Evolutionary conservation across 2,888 invertebrate genomes (phyloP).

Genomic region (Galeopsomyia nigrocyanea): DNA sequence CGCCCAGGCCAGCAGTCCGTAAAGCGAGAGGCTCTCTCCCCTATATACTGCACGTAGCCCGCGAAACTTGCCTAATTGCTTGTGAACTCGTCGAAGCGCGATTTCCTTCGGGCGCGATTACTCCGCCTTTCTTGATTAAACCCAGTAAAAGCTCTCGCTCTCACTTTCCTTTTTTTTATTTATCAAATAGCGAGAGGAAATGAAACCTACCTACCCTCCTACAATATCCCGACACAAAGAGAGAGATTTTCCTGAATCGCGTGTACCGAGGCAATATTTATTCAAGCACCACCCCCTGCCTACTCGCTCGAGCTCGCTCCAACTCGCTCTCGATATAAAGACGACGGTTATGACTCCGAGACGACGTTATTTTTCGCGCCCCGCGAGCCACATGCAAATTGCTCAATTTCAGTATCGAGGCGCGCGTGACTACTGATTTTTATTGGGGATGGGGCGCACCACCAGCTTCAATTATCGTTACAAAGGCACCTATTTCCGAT

Average conservation of each 20-base stretch:
- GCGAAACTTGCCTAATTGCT: conserved; percentile 49
- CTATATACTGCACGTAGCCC: neutral
- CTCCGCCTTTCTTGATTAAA: conserved; percentile 45
- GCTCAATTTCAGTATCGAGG: conserved; percentile 38
- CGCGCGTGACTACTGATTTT: conserved; percentile 27
- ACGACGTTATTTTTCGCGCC: conserved; percentile 18
- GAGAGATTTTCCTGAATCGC: neutral
- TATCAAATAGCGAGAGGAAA: conserved; percentile 17
- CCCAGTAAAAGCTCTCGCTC: conserved; percentile 22
- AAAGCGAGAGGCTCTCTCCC: neutral
- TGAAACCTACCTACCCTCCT: neutral
- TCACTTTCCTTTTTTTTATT: neutral
- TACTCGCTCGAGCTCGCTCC: too few species aligned
- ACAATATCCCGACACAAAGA: conserved; percentile 1
- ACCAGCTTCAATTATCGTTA: too few species aligned
- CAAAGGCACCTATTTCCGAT: too few species aligned
- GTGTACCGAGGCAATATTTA: too few species aligned
- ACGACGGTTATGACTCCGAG: too few species aligned
- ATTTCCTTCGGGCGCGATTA: conserved; percentile 50
- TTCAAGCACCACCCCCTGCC: neutral
- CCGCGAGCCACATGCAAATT: conserved; percentile 41
- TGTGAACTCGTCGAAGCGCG: conserved; percentile 48
- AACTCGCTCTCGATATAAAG: neutral
- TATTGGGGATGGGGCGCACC: neutral
- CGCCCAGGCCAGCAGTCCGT: neutral